Evolutionary conservation across 1,140 invertebrate genomes (phyloP).

Genomic region (Dinothrombium tinctorium): DNA sequence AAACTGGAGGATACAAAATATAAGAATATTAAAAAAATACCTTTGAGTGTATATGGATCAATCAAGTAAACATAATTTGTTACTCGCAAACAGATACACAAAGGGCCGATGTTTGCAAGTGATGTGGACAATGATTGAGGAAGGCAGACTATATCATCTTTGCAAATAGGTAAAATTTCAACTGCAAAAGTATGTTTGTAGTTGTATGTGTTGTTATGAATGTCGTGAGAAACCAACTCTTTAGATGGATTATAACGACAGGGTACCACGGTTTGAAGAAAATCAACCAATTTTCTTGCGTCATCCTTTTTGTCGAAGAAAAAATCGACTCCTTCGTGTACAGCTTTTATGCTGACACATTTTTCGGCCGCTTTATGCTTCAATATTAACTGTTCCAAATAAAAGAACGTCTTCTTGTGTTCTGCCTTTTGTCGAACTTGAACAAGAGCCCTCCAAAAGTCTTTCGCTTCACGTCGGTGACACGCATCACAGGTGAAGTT

Average conservation of each 20-base stretch:
- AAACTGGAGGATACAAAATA: not conserved
- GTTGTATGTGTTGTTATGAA: constrained; percentile 86
- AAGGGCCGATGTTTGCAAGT: constrained; percentile 67
- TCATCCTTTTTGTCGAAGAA: constrained; percentile 68
- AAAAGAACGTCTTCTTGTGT: constrained; percentile 96
- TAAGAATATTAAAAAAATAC: constrained; percentile 18
- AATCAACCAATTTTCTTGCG: constrained; percentile 88
- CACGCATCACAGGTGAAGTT: constrained; percentile 95
- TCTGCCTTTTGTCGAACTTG: constrained; percentile 32
- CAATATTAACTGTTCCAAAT: constrained; percentile 87
- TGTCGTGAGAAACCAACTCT: constrained; percentile 89
- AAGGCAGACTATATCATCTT: constrained; percentile 80
- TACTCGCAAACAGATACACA: constrained; percentile 71
- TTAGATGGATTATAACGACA: constrained; percentile 39
- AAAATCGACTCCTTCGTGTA: constrained; percentile 70
- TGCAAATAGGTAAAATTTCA: constrained; percentile 88
- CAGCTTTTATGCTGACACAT: constrained; percentile 73
- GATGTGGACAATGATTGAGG: constrained; percentile 61
- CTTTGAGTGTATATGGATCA: constrained; percentile 68
- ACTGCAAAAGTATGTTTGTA: constrained; percentile 64
- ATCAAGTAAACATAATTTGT: constrained; percentile 75
- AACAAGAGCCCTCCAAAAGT: constrained; percentile 79
- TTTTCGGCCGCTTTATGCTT: constrained; percentile 82
- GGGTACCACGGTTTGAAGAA: constrained; percentile 62
- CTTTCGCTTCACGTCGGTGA: constrained; percentile 83